These are phyloP conservation scores for Euschistus heros DNA, from an alignment of 1,140 invertebrate genomes.

Conservation along the genomic window DNA sequence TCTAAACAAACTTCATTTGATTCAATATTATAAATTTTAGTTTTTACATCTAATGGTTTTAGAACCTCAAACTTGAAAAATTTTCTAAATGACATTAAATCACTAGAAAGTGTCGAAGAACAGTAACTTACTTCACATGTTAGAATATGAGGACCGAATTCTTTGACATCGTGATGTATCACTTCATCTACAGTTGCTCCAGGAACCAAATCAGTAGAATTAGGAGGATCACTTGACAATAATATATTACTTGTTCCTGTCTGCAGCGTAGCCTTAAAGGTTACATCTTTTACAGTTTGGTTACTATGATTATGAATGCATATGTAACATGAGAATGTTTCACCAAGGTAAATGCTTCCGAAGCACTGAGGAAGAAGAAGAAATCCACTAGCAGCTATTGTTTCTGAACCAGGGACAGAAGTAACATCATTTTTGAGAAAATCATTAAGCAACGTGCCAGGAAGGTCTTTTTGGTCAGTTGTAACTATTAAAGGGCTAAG, in stretches of 20 bases:
- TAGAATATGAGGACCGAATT: constrained; percentile 91
- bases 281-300: constrained; percentile 67
- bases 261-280: constrained; percentile 47
- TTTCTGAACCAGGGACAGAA: constrained; percentile 64
- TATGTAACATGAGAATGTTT: constrained; percentile 96
- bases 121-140: constrained; percentile 90
- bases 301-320: constrained; percentile 92
- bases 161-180: constrained; percentile 96
- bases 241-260: constrained; percentile 14
- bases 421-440: constrained; percentile 67
- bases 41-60: constrained; percentile 96
- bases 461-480: constrained; percentile 73
- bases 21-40: constrained; percentile 96
- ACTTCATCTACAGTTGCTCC: constrained; percentile 86
- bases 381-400: constrained; percentile 74
- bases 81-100: constrained; percentile 72
- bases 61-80: constrained; percentile 98
- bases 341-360: constrained; percentile 84
- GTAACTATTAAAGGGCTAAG: constrained; percentile 66
- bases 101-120: constrained; percentile 34
- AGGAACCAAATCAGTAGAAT: constrained; percentile 53
- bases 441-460: constrained; percentile 63
- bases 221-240: constrained; percentile 18
- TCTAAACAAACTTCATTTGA: constrained; percentile 95
- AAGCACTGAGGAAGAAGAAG: constrained; percentile 90